phyloP scores from a whole-genome alignment of 1,140 invertebrate genomes.

The Babylonia areolata region DNA sequence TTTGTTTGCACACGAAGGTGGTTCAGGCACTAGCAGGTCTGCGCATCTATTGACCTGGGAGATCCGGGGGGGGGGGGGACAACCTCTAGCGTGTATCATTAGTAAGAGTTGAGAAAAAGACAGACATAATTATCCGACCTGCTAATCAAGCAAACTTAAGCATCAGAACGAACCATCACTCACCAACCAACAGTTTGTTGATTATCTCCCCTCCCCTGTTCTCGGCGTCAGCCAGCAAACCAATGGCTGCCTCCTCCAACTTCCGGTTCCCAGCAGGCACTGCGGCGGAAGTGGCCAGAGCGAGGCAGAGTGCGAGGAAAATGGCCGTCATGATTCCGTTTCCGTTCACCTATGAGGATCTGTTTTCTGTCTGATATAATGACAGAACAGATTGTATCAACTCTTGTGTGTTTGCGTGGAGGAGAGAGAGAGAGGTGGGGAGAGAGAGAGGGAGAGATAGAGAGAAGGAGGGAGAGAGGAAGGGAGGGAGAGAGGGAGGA shows the following conservation, averaged over 20 bases:
- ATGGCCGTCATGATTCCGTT: neutral
- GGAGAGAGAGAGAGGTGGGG: neutral
- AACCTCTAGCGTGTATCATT: no score
- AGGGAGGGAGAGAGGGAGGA: neutral
- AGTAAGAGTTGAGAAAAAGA: no score
- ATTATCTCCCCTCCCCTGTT: neutral
- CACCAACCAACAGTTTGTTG: neutral
- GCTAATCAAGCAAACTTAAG: no score
- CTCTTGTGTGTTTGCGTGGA: neutral
- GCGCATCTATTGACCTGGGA: no score
- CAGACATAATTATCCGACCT: no score
- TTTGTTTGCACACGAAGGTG: no score
- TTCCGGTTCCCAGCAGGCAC: neutral
- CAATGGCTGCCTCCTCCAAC: neutral
- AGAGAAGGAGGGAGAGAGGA: neutral
- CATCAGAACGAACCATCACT: neutral
- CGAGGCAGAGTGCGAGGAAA: neutral
- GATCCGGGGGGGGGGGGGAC: no score
- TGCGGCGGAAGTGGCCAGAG: neutral
- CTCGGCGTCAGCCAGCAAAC: neutral
- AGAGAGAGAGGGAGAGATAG: neutral
- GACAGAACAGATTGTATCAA: neutral
- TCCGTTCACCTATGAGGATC: neutral
- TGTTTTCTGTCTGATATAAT: neutral
- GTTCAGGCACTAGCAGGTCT: no score